phyloP scores from a whole-genome alignment of 2,888 invertebrate genomes.

The Netelia inedita region DNA sequence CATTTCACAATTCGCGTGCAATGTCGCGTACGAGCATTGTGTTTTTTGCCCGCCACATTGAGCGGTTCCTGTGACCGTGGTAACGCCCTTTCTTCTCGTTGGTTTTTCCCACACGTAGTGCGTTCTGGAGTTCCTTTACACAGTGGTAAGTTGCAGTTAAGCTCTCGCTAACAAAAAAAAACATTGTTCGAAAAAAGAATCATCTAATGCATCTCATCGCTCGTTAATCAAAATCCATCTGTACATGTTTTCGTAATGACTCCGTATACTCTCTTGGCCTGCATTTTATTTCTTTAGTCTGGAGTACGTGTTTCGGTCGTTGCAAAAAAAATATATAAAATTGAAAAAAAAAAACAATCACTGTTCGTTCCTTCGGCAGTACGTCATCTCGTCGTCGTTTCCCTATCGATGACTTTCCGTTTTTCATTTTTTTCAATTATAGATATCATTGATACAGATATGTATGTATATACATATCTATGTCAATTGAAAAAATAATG shows the following conservation, averaged over 20 bases:
- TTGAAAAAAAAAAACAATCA: background rate
- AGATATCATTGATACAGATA: background rate
- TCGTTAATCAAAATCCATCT: slow-evolving; percentile 74
- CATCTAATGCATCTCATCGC: slow-evolving; percentile 74
- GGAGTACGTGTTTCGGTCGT: slow-evolving; percentile 32
- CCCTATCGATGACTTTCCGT: slow-evolving; percentile 48
- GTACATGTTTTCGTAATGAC: slow-evolving; percentile 75
- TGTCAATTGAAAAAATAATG: background rate
- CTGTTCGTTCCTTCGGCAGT: slow-evolving; percentile 26
- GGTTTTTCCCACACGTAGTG: slow-evolving; percentile 90
- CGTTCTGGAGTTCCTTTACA: slow-evolving; percentile 99
- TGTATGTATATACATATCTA: slow-evolving; percentile 29
- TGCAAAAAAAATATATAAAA: slow-evolving; percentile 35
- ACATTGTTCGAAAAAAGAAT: slow-evolving; percentile 65
- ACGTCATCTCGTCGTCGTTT: slow-evolving; percentile 45
- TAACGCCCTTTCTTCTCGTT: slow-evolving; percentile 85
- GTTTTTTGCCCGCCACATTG: slow-evolving; percentile 75
- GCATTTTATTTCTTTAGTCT: slow-evolving; percentile 62
- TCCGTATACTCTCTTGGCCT: slow-evolving; percentile 71
- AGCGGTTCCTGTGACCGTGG: slow-evolving; percentile 85
- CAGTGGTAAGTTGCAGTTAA: slow-evolving; percentile 96
- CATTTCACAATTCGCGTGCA: slow-evolving; percentile 68
- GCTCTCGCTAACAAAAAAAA: slow-evolving; percentile 82
- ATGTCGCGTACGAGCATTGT: slow-evolving; percentile 77
- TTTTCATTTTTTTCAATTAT: slow-evolving; percentile 32